A percentile compares a stretch with the other conserved stretches of the same genome.
These are phyloP conservation scores for Rhingia campestris DNA, from an alignment of 2,888 invertebrate species.

Conservation along the genomic window DNA sequence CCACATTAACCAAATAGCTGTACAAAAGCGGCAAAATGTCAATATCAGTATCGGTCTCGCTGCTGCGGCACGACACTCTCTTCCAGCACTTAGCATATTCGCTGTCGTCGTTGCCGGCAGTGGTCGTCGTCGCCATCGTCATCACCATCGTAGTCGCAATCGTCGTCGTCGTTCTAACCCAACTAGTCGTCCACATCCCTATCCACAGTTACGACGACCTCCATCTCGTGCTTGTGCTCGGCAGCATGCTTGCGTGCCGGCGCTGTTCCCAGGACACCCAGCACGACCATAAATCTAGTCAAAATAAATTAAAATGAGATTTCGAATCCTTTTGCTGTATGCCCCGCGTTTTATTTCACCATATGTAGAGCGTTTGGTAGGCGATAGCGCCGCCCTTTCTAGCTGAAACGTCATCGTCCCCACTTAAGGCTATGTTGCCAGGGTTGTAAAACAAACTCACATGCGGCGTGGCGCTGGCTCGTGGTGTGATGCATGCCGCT, in stretches of 20 bases:
- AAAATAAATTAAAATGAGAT: conserved; percentile 74
- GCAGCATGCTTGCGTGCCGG: conserved; percentile 51
- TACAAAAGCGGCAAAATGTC: conserved; percentile 71
- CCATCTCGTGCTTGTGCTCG: conserved; percentile 19
- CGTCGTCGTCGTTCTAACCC: conserved; percentile 12
- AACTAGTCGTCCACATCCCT: neutral
- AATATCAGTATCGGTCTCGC: conserved; percentile 70
- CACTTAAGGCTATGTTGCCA: conserved; percentile 54
- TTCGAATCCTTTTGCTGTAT: conserved; percentile 64
- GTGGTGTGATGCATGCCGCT: conserved; percentile 30
- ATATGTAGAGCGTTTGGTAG: conserved; percentile 7
- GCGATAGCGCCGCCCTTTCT: conserved; percentile 45
- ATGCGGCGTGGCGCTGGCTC: conserved; percentile 30
- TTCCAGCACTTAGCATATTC: conserved; percentile 70
- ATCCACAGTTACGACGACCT: neutral
- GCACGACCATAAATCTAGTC: conserved; percentile 72
- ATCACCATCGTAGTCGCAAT: conserved; percentile 4
- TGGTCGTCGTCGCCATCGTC: conserved; percentile 6
- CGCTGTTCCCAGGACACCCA: conserved; percentile 35
- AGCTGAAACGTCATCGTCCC: conserved; percentile 37
- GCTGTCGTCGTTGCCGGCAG: conserved; percentile 40
- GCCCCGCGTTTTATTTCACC: conserved; percentile 36
- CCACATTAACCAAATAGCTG: conserved; percentile 69
- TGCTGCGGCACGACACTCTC: conserved; percentile 69
- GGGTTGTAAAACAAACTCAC: conserved; percentile 65